phyloP scores from a whole-genome alignment of 2,888 invertebrate genomes.

The Euclidia mi region DNA sequence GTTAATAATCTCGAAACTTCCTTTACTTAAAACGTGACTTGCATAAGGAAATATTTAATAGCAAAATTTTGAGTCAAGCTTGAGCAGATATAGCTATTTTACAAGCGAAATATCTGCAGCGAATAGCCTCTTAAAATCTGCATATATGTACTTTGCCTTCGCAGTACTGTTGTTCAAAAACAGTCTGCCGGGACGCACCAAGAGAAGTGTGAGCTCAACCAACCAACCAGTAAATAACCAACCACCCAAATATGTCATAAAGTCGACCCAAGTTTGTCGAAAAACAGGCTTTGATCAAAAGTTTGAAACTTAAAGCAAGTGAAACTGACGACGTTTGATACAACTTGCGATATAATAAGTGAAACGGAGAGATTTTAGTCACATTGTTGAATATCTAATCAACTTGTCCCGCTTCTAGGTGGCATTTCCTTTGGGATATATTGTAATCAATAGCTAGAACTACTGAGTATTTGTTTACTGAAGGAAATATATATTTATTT shows the following conservation, averaged over 20 bases:
- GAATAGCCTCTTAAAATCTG: too few relatives aligned
- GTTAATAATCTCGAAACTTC: too few relatives aligned
- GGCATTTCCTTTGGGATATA: constrained; percentile 44
- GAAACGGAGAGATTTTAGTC: constrained; percentile 29
- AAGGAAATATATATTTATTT: constrained; percentile 16
- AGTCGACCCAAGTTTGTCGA: constrained; percentile 23
- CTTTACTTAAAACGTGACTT: too few relatives aligned
- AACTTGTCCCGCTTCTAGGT: constrained; percentile 27
- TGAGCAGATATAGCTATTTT: constrained; percentile 17
- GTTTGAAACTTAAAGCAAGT: constrained; percentile 28
- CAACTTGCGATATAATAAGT: constrained; percentile 27
- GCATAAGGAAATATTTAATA: neutral
- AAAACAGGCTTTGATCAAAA: constrained; percentile 16
- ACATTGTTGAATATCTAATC: constrained; percentile 39
- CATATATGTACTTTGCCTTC: constrained; percentile 25
- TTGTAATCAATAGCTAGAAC: constrained; percentile 38
- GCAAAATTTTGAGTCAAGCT: constrained; percentile 13
- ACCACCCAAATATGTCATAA: constrained; percentile 29
- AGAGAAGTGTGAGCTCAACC: constrained; percentile 20
- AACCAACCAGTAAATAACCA: constrained; percentile 47
- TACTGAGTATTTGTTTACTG: constrained; percentile 31
- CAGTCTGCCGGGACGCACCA: too few relatives aligned
- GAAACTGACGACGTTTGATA: constrained; percentile 27
- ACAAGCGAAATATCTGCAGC: constrained; percentile 16
- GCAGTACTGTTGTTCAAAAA: too few relatives aligned